A percentile compares a stretch with the other conserved stretches of the same genome.
Evolutionary conservation across 2,797 vertebrate species (phyloP).

Genomic region (Lepilemur ruficaudatus): DNA sequence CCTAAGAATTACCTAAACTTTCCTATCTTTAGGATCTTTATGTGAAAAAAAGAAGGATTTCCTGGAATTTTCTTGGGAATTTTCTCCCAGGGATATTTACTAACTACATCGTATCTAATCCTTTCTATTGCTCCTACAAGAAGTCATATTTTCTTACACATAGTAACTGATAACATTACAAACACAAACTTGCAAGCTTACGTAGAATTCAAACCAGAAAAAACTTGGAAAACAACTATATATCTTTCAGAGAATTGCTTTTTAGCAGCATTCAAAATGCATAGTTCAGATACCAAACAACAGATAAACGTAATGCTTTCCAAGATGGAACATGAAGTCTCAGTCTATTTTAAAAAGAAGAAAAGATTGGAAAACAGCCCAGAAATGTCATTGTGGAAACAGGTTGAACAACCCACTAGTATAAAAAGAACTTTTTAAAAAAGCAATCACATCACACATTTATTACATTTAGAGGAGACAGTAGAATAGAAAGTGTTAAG

Average conservation of each 20-base stretch:
- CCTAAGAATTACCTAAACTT: not conserved
- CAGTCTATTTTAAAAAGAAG: constrained; percentile 62
- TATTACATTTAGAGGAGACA: constrained; percentile 60
- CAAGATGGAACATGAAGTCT: constrained; percentile 54
- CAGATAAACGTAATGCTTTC: constrained; percentile 60
- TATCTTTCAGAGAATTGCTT: constrained; percentile 39
- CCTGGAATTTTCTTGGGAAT: not conserved
- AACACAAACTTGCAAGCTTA: constrained; percentile 45
- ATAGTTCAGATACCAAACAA: not conserved
- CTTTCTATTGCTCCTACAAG: not conserved
- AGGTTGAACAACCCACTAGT: constrained; percentile 53
- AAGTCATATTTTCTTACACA: constrained; percentile 45
- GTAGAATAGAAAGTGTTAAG: constrained; percentile 27
- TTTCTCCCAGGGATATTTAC: constrained; percentile 28
- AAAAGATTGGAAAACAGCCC: constrained; percentile 70
- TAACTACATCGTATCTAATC: not conserved
- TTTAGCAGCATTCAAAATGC: constrained; percentile 45
- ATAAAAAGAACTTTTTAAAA: constrained; percentile 57
- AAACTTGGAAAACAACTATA: constrained; percentile 60
- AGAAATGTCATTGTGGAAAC: constrained; percentile 63
- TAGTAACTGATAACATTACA: constrained; percentile 1
- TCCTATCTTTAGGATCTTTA: not conserved
- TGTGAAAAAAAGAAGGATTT: not conserved
- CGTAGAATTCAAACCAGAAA: constrained; percentile 50
- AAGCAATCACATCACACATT: constrained; percentile 39